These are phyloP conservation scores for Pegoplata infirma DNA, from an alignment of 2,888 invertebrate genomes.

Conservation along the genomic window DNA sequence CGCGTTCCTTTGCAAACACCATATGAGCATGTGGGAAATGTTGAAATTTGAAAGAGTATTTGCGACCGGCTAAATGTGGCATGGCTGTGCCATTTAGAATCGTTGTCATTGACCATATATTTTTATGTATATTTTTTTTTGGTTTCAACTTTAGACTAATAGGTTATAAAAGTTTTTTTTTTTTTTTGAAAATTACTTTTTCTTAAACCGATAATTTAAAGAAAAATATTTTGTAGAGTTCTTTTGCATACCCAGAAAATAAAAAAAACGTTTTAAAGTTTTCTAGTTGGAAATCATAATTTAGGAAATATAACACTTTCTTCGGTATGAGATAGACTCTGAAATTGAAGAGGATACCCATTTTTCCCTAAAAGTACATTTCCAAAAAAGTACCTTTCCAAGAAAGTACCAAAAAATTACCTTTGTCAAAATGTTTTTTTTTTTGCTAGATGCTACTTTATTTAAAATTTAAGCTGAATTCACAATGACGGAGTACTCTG, in stretches of 20 bases:
- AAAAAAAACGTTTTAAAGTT: no score
- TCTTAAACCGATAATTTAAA: slow-evolving; percentile 3
- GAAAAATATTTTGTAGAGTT: neutral
- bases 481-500: no score
- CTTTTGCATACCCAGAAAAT: slow-evolving; percentile 31
- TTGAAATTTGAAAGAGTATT: neutral
- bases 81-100: slow-evolving; percentile 38
- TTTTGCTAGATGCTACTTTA: no score
- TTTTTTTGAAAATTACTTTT: slow-evolving; percentile 25
- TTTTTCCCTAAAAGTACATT: no score
- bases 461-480: no score
- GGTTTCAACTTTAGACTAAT: slow-evolving; percentile 44
- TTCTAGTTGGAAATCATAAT: no score
- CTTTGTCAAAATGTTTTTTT: no score
- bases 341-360: no score
- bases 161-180: slow-evolving; percentile 35
- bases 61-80: slow-evolving; percentile 49
- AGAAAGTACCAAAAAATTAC: no score
- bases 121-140: neutral
- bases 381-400: no score
- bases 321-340: no score
- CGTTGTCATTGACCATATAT: slow-evolving; percentile 58
- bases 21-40: neutral
- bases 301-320: no score
- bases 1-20: neutral